Evolutionary conservation across 2,888 invertebrate species (phyloP), one percentile per base, ranked within the genome.

Genomic region (Carpatolechia fugitivella): DNA sequence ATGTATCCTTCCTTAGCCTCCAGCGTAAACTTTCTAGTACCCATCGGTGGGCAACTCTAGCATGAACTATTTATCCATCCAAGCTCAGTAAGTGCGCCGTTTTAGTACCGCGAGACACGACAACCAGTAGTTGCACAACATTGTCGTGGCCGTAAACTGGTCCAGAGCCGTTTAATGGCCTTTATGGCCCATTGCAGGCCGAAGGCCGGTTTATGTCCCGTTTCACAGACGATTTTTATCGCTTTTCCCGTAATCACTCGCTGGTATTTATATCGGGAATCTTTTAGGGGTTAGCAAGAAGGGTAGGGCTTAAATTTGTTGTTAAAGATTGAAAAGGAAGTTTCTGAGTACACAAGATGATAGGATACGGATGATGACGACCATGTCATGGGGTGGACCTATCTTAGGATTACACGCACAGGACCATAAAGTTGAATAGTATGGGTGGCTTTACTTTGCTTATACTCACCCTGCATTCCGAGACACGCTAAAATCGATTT

Each of bases 171-270:
- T 82, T 82, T 83, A 84, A 84, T 78, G 76, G 71, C 74, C 76
- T 85, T 86, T 85, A 86, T 81, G 77, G 76, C 68, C 81, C 75
- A 78, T 83, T 77, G 73, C 77, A 69, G 78, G 74, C 74, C 76
- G 65, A 29, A 69, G 64, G 66, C 68, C 66, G 66, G 71, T 84
- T 82, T 84, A 81, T 72, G 70, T 69, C 65, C 64, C 70, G 72
- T 71, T 74, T 79, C 76, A 76, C 76, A 69, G 71, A 70, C 62
- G 60, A 59, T 50, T 66, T 79, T 80, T 76, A 78, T 68, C 59
- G 66, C 64, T 64, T 69, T 69, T 66, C 66, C 57, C 48, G 47
- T 57, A 57, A 57, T 57, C 57, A 57, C 57, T 57, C 56, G 14
- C 24, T 48, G 41, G 14, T 13, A 50, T 50, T 50, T 50, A 38